Evolutionary conservation across 1,140 invertebrate genomes (phyloP).

Genomic region (Sycobia sp.): DNA sequence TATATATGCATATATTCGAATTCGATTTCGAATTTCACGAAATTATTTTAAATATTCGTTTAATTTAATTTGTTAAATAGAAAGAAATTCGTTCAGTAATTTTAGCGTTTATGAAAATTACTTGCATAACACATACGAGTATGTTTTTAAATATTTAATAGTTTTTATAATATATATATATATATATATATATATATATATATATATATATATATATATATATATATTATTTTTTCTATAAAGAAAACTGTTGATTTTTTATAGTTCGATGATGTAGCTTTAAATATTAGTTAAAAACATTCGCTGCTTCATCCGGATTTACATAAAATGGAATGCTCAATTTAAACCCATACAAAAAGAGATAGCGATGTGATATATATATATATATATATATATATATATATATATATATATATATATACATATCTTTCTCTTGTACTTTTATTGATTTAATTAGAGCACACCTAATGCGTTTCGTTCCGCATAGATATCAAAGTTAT

Average conservation of each 20-base stretch:
- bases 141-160: constrained; percentile 23
- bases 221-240: constrained; percentile 3
- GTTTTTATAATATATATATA: constrained; percentile 14
- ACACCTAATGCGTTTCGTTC: too few relatives aligned
- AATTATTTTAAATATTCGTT: constrained; percentile 7
- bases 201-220: too few relatives aligned
- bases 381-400: too few relatives aligned
- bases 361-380: too few relatives aligned
- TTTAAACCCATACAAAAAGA: too few relatives aligned
- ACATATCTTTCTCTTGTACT: too few relatives aligned
- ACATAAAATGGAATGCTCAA: too few relatives aligned
- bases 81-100: constrained; percentile 7
- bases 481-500: too few relatives aligned
- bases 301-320: constrained; percentile 11
- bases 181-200: too few relatives aligned
- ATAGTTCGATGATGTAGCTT: constrained; percentile 14
- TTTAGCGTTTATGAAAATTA: constrained; percentile 7
- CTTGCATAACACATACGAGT: background rate
- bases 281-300: constrained; percentile 11
- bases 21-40: background rate
- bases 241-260: constrained; percentile 14
- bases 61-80: constrained; percentile 4
- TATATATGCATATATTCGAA: background rate
- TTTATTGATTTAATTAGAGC: too few relatives aligned
- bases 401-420: too few relatives aligned